Evolutionary conservation across 1,140 invertebrate genomes (phyloP).

Genomic region (Plodia interpunctella): DNA sequence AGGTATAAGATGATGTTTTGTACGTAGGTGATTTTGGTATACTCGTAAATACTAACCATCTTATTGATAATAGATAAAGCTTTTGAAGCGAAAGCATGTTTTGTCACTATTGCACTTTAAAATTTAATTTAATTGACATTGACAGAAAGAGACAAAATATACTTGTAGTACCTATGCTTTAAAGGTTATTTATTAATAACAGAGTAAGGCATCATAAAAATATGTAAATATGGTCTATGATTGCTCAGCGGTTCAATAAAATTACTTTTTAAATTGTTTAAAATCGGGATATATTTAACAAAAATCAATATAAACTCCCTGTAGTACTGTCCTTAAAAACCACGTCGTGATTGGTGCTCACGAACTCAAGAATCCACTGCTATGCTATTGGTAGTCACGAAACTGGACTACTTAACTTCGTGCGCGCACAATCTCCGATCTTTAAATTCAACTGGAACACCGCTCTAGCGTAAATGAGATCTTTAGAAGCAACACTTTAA

Average conservation of each 20-base stretch:
- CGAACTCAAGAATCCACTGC: conserved; percentile 54
- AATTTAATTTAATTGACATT: no score
- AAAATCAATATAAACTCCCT: not conserved
- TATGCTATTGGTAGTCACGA: conserved; percentile 18
- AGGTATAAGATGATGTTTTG: no score
- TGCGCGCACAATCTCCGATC: conserved; percentile 48
- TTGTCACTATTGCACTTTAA: no score
- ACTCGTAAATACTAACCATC: no score
- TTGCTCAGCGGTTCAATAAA: not conserved
- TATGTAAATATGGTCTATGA: no score
- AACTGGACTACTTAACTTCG: conserved; percentile 23
- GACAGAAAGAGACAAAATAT: no score
- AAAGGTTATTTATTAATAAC: no score
- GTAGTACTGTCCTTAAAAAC: conserved; percentile 58
- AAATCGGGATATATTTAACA: not conserved
- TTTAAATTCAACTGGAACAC: conserved; percentile 29
- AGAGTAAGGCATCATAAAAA: no score
- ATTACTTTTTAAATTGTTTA: not conserved
- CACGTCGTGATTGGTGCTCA: conserved; percentile 58
- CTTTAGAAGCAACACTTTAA: not conserved
- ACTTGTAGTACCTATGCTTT: no score
- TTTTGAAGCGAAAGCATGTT: no score
- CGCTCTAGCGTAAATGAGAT: conserved; percentile 5
- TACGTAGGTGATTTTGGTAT: no score
- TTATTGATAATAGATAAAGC: no score